Percentiles rank a stretch among this genome's conserved stretches.
Evolutionary conservation across 1,140 invertebrate genomes (phyloP).

Genomic region (Limonius californicus): DNA sequence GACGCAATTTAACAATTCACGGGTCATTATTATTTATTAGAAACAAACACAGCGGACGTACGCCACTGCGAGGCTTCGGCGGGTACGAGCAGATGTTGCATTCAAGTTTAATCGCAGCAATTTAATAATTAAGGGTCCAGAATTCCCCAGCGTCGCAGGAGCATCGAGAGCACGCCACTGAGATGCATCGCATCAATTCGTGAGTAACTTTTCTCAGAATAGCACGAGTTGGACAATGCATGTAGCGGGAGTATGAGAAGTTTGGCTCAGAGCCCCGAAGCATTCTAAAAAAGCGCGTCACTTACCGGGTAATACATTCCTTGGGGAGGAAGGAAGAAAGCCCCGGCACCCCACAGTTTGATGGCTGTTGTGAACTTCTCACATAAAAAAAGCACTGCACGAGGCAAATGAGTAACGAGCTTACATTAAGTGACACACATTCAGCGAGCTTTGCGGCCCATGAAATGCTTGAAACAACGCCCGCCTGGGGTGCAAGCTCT

Average conservation of each 20-base stretch:
- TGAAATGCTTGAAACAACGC: constrained; percentile 30
- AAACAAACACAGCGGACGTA: not conserved
- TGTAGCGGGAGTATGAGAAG: too few relatives aligned
- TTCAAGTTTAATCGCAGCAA: too few relatives aligned
- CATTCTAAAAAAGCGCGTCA: constrained; percentile 38
- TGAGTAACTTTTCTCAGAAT: not conserved
- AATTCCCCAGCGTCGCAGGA: not conserved
- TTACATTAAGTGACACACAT: constrained; percentile 12
- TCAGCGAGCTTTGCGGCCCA: not conserved
- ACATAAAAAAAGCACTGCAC: constrained; percentile 40
- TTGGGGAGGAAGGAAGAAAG: constrained; percentile 88
- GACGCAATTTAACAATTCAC: constrained; percentile 20
- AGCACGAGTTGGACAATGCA: too few relatives aligned
- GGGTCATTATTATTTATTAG: not conserved
- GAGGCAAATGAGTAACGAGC: constrained; percentile 20
- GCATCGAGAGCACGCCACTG: not conserved
- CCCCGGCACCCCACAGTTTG: constrained; percentile 91
- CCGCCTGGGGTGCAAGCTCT: constrained; percentile 36
- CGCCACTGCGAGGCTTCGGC: not conserved
- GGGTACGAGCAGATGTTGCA: too few relatives aligned
- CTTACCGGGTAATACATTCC: constrained; percentile 92
- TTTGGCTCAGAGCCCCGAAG: too few relatives aligned
- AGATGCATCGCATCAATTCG: not conserved
- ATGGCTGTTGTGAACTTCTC: constrained; percentile 62
- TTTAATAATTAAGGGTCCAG: too few relatives aligned